phyloP scores from a whole-genome alignment of 2,797 vertebrate species.

The Diplodus sargus region DNA sequence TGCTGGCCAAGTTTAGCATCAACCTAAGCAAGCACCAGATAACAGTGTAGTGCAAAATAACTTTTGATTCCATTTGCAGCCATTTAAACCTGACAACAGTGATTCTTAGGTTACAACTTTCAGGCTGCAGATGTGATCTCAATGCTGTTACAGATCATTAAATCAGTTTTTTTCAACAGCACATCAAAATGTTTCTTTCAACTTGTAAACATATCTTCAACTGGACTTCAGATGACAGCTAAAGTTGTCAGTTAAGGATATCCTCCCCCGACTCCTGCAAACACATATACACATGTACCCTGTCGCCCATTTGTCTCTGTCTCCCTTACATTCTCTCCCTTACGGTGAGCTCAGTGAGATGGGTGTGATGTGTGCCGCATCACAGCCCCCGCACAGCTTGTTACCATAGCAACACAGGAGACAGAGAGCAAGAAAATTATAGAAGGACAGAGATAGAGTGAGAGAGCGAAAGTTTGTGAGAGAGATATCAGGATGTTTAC shows the following conservation, averaged over 20 bases:
- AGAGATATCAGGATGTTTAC: slow-evolving; percentile 55
- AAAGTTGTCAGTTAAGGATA: slow-evolving; percentile 5
- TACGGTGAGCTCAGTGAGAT: slow-evolving; percentile 60
- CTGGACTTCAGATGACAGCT: slow-evolving; percentile 17
- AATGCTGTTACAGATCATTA: neutral
- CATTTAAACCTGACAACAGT: slow-evolving; percentile 4
- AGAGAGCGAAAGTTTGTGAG: slow-evolving; percentile 55
- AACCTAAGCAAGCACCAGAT: slow-evolving; percentile 3
- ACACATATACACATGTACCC: neutral
- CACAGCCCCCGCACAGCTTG: slow-evolving; percentile 78
- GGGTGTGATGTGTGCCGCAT: slow-evolving; percentile 74
- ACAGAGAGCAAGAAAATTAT: slow-evolving; percentile 61
- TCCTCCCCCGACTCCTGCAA: slow-evolving; percentile 15
- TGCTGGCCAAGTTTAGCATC: slow-evolving; percentile 26
- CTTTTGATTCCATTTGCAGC: slow-evolving; percentile 6
- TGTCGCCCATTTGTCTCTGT: slow-evolving; percentile 56
- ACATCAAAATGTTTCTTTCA: slow-evolving; percentile 6
- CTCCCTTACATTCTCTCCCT: slow-evolving; percentile 49
- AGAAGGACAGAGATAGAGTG: slow-evolving; percentile 59
- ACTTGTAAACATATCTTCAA: neutral
- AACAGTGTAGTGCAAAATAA: neutral
- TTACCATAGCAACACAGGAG: slow-evolving; percentile 80
- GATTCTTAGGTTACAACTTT: neutral
- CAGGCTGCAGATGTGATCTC: neutral
- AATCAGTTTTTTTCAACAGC: neutral